Evolutionary conservation across 2,888 invertebrate genomes (phyloP).

Genomic region (Diploptera punctata): DNA sequence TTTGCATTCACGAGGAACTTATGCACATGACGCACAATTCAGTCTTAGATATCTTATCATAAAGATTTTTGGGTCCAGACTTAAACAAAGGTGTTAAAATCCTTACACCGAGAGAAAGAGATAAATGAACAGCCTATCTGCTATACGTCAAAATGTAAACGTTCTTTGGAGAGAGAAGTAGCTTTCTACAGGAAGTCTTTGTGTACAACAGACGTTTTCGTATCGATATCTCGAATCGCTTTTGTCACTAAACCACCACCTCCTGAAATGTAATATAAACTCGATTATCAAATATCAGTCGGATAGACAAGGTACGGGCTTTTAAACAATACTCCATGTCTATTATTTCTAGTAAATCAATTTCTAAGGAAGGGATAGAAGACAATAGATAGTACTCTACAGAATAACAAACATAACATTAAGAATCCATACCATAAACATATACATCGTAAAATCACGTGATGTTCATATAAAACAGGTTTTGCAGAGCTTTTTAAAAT

Average conservation of each 20-base stretch:
- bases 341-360: not conserved
- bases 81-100: constrained; percentile 26
- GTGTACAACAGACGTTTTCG: not conserved
- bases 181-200: constrained; percentile 19
- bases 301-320: too few species aligned
- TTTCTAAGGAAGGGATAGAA: not conserved
- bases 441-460: too few species aligned
- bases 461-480: too few species aligned
- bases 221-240: constrained; percentile 23
- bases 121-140: constrained; percentile 11
- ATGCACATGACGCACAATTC: not conserved
- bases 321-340: not conserved
- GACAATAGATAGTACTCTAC: too few species aligned
- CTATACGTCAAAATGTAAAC: constrained; percentile 2
- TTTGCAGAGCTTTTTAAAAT: too few species aligned
- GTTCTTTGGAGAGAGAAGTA: not conserved
- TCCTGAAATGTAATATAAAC: not conserved
- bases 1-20: constrained; percentile 15
- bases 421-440: too few species aligned
- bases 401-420: too few species aligned
- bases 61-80: constrained; percentile 27
- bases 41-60: too few species aligned
- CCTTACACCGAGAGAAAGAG: constrained; percentile 15
- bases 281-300: constrained; percentile 19
- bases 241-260: constrained; percentile 12